Base-by-base conservation (phyloP, 2,797 vertebrate genomes). In the Hemitrygon akajei region DNA sequence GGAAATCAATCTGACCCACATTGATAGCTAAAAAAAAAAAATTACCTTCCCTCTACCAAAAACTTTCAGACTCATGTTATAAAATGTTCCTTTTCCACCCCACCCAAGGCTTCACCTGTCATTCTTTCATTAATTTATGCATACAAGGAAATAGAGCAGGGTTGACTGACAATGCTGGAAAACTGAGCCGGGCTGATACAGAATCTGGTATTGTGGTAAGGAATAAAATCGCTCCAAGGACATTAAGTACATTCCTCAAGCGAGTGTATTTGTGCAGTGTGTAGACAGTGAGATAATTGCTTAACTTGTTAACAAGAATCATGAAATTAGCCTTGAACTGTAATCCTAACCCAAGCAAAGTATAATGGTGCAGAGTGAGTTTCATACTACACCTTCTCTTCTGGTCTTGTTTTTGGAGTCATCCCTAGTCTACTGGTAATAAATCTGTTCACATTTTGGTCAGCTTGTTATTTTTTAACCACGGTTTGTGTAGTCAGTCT, bases 261-360 rank as follows among this genome's bases (percentile, higher is more conserved):
- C 34, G 27, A 34, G 30, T 34, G 34, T 16, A 66, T 7, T 66
- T 2, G 18, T 69, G 63, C 34, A 89, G 34, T 66, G 84, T 87
- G 84, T 63, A 60, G 66, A 40, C 63, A 71, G n/a, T 75, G 40
- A 76, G 71, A 76, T 93, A 93, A 56, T 93, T 93, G 91, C 71
- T 93, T 30, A 56, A 76, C 27, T 58, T 69, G n/a, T 34, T 69
- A 69, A 69, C 7, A 20, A 89, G 60, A 89, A 34, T 89, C 86
- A 69, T 37, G n/a, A 89, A 20, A 89, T 89, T 69, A 89, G n/a
- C 60, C 60, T 69, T 89, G 86, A 89, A 37, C 86, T 69, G 63
- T 89, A 89, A 69, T 89, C 60, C 7, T 37, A 89, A 16, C 20
- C 86, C 86, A 89, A 34, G 34, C 86, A 89, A 11, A 66, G 10